These are phyloP conservation scores for Calosoma granatense DNA, from an alignment of 1,140 invertebrate genomes.

Conservation along the genomic window DNA sequence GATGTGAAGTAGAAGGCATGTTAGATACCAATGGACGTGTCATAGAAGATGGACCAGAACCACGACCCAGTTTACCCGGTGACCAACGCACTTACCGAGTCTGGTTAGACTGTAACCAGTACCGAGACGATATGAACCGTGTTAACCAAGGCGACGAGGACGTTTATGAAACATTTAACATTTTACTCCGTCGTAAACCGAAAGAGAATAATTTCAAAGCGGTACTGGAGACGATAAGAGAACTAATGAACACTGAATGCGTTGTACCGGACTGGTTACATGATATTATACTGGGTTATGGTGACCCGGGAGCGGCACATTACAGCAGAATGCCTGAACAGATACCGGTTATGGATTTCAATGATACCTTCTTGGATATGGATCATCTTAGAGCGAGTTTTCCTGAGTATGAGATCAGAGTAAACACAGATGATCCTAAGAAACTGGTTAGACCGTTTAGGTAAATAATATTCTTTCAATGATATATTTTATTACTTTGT, in stretches of 20 bases:
- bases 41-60: slow-evolving; percentile 94
- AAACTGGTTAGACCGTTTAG: slow-evolving; percentile 74
- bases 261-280: slow-evolving; percentile 98
- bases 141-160: slow-evolving; percentile 63
- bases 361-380: slow-evolving; percentile 93
- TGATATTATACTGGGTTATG: slow-evolving; percentile 96
- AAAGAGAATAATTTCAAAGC: slow-evolving; percentile 99
- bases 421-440: slow-evolving; percentile 52
- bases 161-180: slow-evolving; percentile 66
- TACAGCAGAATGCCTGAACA: slow-evolving; percentile 80
- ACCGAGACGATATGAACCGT: slow-evolving; percentile 83
- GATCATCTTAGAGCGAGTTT: slow-evolving; percentile 84
- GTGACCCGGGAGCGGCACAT: slow-evolving; percentile 90
- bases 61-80: slow-evolving; percentile 71
- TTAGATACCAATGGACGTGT: slow-evolving; percentile 91
- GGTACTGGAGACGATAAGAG: slow-evolving; percentile 94
- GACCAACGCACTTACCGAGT: slow-evolving; percentile 89
- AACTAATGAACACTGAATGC: slow-evolving; percentile 98
- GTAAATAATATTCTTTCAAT: slow-evolving; percentile 34
- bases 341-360: slow-evolving; percentile 81
- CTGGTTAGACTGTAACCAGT: slow-evolving; percentile 94
- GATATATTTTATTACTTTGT: slow-evolving; percentile 6
- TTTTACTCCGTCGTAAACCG: slow-evolving; percentile 93
- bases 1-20: slow-evolving; percentile 98
- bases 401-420: slow-evolving; percentile 64